Evolutionary conservation across 92 coral and sea anemone genomes (phyloP).

Genomic region (Montipora capitata): DNA sequence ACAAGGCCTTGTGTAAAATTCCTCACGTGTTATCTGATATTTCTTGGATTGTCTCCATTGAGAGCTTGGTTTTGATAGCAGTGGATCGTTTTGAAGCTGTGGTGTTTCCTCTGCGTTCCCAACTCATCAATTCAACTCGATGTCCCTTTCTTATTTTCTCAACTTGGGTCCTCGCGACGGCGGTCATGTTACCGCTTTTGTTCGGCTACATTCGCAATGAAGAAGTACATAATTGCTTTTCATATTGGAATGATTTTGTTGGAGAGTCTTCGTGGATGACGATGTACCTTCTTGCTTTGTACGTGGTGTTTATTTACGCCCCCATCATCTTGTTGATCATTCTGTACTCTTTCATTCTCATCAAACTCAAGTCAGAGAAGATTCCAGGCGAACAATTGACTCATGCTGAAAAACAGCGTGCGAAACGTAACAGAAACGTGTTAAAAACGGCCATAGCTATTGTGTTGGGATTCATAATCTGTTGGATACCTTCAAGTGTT

Average conservation of each 20-base stretch:
- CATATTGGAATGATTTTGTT: too few relatives aligned
- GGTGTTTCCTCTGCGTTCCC: conserved; percentile 25
- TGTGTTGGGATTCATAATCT: conserved; percentile 8
- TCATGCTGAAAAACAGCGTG: background rate
- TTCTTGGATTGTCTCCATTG: background rate
- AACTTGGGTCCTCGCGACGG: conserved; percentile 1
- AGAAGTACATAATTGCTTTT: background rate
- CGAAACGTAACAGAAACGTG: background rate
- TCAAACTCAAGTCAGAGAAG: background rate
- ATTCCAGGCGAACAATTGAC: conserved; percentile 3
- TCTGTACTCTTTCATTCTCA: background rate
- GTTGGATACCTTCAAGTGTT: conserved; percentile 2
- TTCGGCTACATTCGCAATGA: background rate
- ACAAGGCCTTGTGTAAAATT: background rate
- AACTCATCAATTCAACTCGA: conserved; percentile 3
- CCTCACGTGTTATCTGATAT: background rate
- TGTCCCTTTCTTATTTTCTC: conserved; percentile 3
- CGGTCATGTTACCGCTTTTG: background rate
- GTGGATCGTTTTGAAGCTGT: conserved; percentile 39
- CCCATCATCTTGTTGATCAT: background rate
- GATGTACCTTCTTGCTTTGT: background rate
- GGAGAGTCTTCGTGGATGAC: too few relatives aligned
- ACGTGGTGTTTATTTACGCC: background rate
- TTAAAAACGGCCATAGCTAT: conserved; percentile 23
- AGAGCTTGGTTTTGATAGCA: conserved; percentile 19